These are phyloP conservation scores for Porites australiensis DNA, from an alignment of 64 coral and sea anemone genomes.

Conservation along the genomic window DNA sequence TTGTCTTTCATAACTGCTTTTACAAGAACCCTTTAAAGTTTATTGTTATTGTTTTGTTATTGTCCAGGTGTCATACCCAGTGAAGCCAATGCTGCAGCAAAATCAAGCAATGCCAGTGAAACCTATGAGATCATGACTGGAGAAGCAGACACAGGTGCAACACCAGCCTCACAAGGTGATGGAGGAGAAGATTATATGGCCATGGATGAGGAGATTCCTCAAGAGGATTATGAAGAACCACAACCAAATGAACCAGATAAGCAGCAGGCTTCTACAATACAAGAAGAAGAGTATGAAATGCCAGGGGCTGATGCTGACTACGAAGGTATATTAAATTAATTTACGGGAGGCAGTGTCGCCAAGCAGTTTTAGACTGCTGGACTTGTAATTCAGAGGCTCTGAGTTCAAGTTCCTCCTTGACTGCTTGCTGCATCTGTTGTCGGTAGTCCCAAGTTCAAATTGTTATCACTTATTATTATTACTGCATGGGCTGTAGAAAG, in stretches of 20 bases:
- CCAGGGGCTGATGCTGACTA: constrained; percentile 10
- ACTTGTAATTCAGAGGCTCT: too few relatives aligned
- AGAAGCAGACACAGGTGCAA: background rate
- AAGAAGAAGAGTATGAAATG: constrained; percentile 27
- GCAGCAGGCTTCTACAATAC: background rate
- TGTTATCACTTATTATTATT: too few relatives aligned
- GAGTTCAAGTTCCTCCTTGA: too few relatives aligned
- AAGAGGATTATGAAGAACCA: constrained; percentile 63
- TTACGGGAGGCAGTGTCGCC: too few relatives aligned
- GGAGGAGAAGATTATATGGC: background rate
- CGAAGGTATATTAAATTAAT: background rate
- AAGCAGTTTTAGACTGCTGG: too few relatives aligned
- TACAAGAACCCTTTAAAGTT: too few relatives aligned
- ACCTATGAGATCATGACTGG: constrained; percentile 27
- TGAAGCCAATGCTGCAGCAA: background rate
- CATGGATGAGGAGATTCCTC: background rate
- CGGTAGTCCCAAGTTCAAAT: too few relatives aligned
- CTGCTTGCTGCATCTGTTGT: too few relatives aligned
- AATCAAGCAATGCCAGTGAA: background rate
- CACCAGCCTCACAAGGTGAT: background rate
- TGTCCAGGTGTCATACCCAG: too few relatives aligned
- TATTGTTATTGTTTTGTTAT: too few relatives aligned
- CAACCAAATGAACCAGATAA: background rate
- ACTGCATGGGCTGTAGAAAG: too few relatives aligned
- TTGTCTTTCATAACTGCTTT: too few relatives aligned